Base-by-base conservation (phyloP, 2,888 invertebrate species). In the Epirrita christyi region DNA sequence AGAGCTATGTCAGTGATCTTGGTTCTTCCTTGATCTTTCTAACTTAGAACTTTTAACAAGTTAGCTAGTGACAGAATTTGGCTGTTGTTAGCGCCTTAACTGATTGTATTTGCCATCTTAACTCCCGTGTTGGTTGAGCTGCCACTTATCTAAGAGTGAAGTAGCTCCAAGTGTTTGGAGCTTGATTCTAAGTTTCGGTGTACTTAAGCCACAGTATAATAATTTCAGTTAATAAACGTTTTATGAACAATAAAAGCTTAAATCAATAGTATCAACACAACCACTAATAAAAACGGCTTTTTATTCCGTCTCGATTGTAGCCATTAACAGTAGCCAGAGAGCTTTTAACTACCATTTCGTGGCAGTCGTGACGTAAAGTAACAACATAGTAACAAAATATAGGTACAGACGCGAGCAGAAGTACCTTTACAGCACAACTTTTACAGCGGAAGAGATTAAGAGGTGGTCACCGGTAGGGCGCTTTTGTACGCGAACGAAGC, bases 321-420 rank as follows among this genome's bases (percentile, higher is more conserved):
- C 42, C 34, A 42, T 40, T 36, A 37, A 27, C 29, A n/a, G 45
- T 14, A 5, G 45, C 45, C 45, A 45, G 32, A 13, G 29, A 43
- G 34, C 8, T 34, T 45, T 45, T 34, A 11, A 45, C 34, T 34
- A 34, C 45, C 34, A 45, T 34, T 45, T 15, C 7, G 1, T 10
- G 3, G 2, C 32, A 7, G 7, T 7, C 9, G 32, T 32, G 32
- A 32, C 32, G 32, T 32, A 32, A 32, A 32, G 7, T 6, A 32
- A 7, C 32, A 32, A 7, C 32, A 32, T 7, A 32, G 32, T 5
- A 5, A 32, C 32, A 32, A 32, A 32, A 32, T 32, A 32, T 7
- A 0, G 28, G 1, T 2, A 21, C 21, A 21, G 8, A 32, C 32
- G 32, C 32, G 21, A 21, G 21, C 4, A 21, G 21, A n/a, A n/a